A percentile compares a stretch with the other conserved stretches of the same genome.
Evolutionary conservation across 2,888 invertebrate genomes (phyloP).

Genomic region (Agrotis clavis): DNA sequence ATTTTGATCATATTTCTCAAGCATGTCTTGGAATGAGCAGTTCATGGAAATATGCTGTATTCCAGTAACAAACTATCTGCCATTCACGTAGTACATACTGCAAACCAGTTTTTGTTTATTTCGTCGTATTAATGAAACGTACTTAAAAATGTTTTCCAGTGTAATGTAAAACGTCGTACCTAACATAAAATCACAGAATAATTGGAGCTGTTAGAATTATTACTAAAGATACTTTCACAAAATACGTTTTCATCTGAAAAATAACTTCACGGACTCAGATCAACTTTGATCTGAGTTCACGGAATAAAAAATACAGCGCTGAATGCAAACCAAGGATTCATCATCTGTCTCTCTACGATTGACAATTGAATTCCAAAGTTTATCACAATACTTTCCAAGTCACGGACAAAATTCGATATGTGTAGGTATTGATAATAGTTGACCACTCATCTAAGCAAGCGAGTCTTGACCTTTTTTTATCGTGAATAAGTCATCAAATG

Average conservation of each 20-base stretch:
- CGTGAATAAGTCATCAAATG: no score
- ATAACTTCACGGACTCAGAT: not conserved
- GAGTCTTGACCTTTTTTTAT: no score
- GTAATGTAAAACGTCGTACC: not conserved
- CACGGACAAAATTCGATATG: no score
- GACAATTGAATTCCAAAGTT: no score
- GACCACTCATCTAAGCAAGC: no score
- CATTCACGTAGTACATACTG: not conserved
- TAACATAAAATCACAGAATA: no score
- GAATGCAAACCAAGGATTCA: not conserved
- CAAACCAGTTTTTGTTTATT: slow-evolving; percentile 8
- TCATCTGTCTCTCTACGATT: not conserved
- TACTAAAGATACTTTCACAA: not conserved
- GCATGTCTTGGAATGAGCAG: not conserved
- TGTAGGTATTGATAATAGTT: no score
- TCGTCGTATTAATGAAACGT: slow-evolving; percentile 10
- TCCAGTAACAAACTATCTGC: not conserved
- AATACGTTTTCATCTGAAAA: not conserved
- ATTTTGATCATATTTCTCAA: not conserved
- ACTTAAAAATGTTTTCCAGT: slow-evolving; percentile 5
- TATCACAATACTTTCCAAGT: no score
- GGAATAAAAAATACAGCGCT: not conserved
- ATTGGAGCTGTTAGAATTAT: not conserved
- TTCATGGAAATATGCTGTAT: not conserved
- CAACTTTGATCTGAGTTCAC: no score